These are phyloP conservation scores for Rhinolophus ferrumequinum DNA, from an alignment of 2,113 vertebrate genomes.

Conservation along the genomic window DNA sequence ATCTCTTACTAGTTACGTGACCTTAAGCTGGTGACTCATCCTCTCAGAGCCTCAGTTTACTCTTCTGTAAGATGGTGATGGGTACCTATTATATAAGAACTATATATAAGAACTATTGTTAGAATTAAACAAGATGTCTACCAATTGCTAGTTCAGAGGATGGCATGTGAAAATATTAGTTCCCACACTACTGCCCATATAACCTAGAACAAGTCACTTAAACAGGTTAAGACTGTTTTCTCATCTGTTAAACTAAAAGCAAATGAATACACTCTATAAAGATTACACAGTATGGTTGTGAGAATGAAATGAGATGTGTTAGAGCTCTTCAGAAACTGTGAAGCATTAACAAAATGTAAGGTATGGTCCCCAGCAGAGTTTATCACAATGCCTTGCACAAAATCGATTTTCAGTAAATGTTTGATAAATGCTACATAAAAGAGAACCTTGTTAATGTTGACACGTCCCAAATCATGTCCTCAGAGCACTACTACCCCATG, in stretches of 20 bases:
- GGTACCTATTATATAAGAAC: not conserved
- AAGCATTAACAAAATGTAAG: not conserved
- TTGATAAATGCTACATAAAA: not conserved
- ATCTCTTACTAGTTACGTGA: not conserved
- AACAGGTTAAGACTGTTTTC: not conserved
- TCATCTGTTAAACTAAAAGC: not conserved
- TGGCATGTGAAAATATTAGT: not conserved
- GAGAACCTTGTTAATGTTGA: not conserved
- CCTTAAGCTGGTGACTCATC: not conserved
- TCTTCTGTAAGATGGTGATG: not conserved
- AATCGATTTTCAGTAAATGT: constrained; percentile 26
- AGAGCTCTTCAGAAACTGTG: not conserved
- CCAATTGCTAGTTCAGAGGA: not conserved
- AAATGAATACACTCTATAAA: not conserved
- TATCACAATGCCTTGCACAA: not conserved
- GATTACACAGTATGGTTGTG: not conserved
- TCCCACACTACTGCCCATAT: not conserved
- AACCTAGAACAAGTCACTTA: not conserved
- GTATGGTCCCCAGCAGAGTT: not conserved
- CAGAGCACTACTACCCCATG: not conserved
- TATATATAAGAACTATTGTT: not conserved
- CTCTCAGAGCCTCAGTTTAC: not conserved
- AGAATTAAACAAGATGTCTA: not conserved
- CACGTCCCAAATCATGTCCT: not conserved
- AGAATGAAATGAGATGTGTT: not conserved